These are phyloP conservation scores for Dorcus hopei DNA, from an alignment of 2,888 invertebrate species.

Conservation along the genomic window DNA sequence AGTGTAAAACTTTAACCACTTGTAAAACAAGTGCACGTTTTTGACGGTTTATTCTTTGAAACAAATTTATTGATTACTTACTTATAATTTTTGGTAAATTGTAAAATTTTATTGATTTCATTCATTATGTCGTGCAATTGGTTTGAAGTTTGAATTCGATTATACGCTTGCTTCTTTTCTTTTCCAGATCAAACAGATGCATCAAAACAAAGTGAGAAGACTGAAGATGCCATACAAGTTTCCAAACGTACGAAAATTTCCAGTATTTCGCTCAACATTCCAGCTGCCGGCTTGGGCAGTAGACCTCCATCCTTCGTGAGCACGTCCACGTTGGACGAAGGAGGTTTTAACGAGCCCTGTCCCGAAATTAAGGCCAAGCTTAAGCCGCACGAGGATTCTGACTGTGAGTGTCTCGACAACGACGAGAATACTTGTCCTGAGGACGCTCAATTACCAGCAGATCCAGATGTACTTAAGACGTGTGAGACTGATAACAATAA, in stretches of 20 bases:
- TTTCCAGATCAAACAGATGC: conserved; percentile 34
- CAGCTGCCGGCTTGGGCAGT: conserved; percentile 61
- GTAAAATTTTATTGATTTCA: too few species aligned
- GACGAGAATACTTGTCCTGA: conserved; percentile 16
- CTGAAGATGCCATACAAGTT: conserved; percentile 37
- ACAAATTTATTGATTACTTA: too few species aligned
- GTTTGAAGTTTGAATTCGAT: not conserved
- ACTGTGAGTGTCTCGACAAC: conserved; percentile 24
- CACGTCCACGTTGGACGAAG: conserved; percentile 58
- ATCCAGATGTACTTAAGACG: conserved; percentile 13
- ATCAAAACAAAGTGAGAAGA: conserved; percentile 36
- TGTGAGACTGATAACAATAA: conserved; percentile 11
- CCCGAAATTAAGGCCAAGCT: conserved; percentile 63
- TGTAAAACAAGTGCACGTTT: too few species aligned
- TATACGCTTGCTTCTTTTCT: conserved; percentile 5
- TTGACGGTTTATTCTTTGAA: too few species aligned
- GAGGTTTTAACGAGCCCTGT: conserved; percentile 70
- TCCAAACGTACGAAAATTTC: conserved; percentile 57
- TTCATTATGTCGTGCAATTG: too few species aligned
- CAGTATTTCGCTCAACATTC: conserved; percentile 61
- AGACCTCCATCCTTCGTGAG: conserved; percentile 68
- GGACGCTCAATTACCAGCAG: conserved; percentile 3
- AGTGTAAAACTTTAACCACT: too few species aligned
- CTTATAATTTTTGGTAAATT: too few species aligned
- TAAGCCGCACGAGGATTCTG: conserved; percentile 40